phyloP scores from a whole-genome alignment of 2,888 invertebrate species.

The Dichetophora obliterata region DNA sequence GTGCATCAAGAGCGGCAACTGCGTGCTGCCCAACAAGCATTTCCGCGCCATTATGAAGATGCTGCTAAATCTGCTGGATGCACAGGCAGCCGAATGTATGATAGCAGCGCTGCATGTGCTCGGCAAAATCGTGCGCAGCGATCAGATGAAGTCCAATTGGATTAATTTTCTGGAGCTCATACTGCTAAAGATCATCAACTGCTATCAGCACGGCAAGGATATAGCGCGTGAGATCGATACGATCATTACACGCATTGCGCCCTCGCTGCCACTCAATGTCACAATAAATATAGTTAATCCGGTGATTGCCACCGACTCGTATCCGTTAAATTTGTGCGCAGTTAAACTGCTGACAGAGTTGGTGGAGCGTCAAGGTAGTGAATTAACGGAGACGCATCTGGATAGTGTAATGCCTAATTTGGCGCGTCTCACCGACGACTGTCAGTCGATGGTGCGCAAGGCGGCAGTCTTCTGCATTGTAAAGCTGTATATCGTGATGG shows the following conservation, averaged over 20 bases:
- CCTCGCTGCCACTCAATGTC: slow-evolving; percentile 84
- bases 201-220: slow-evolving; percentile 83
- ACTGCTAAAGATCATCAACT: slow-evolving; percentile 88
- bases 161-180: slow-evolving; percentile 92
- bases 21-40: slow-evolving; percentile 71
- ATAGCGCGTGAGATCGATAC: slow-evolving; percentile 89
- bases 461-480: slow-evolving; percentile 98
- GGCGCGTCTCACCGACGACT: slow-evolving; percentile 91
- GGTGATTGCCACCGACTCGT: slow-evolving; percentile 88
- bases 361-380: slow-evolving; percentile 81
- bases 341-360: slow-evolving; percentile 91
- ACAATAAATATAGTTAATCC: slow-evolving; percentile 79
- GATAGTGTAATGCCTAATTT: slow-evolving; percentile 89
- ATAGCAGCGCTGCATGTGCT: slow-evolving; percentile 84
- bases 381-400: slow-evolving; percentile 82
- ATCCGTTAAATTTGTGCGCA: slow-evolving; percentile 90
- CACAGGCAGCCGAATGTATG: slow-evolving; percentile 75
- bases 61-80: slow-evolving; percentile 79
- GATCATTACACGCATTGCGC: slow-evolving; percentile 81
- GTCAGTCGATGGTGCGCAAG: slow-evolving; percentile 93
- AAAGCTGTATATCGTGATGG: slow-evolving; percentile 89
- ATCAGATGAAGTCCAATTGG: slow-evolving; percentile 83
- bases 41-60: slow-evolving; percentile 79
- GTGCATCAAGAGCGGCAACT: slow-evolving; percentile 71
- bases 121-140: slow-evolving; percentile 86